Percentiles rank a stretch among this genome's conserved stretches.
phyloP scores from a whole-genome alignment of 2,113 vertebrate genomes.

The Rhizomys pruinosus region DNA sequence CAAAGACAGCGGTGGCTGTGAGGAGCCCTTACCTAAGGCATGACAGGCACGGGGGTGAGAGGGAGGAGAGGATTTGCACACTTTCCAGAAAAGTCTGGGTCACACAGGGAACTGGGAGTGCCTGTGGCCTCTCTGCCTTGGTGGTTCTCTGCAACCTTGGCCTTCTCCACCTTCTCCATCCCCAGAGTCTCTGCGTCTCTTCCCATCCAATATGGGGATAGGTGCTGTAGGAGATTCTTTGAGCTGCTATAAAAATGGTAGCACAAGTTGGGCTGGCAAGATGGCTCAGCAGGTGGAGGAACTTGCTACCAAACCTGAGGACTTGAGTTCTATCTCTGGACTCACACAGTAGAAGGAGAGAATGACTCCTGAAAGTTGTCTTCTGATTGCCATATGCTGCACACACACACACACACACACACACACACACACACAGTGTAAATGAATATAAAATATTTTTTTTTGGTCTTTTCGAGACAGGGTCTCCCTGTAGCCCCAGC shows the following conservation, averaged over 20 bases:
- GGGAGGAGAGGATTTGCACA: background rate
- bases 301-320: background rate
- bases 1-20: background rate
- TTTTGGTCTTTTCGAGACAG: too few relatives aligned
- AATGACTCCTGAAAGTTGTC: background rate
- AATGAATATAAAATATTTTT: background rate
- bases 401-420: background rate
- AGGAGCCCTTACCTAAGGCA: background rate
- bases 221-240: background rate
- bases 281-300: background rate
- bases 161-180: rapidly evolving
- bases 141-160: background rate
- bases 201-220: background rate
- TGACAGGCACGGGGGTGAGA: background rate
- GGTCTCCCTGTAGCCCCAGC: too few relatives aligned
- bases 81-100: background rate
- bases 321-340: background rate
- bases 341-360: background rate
- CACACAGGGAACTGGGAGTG: too few relatives aligned
- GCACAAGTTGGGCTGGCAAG: background rate
- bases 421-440: background rate
- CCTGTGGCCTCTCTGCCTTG: background rate
- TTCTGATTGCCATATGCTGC: background rate
- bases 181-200: rapidly evolving
- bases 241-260: background rate